A percentile compares a stretch with the other conserved stretches of the same genome.
Evolutionary conservation across 2,888 invertebrate species (phyloP).

Genomic region (Stenotaenia linearis): DNA sequence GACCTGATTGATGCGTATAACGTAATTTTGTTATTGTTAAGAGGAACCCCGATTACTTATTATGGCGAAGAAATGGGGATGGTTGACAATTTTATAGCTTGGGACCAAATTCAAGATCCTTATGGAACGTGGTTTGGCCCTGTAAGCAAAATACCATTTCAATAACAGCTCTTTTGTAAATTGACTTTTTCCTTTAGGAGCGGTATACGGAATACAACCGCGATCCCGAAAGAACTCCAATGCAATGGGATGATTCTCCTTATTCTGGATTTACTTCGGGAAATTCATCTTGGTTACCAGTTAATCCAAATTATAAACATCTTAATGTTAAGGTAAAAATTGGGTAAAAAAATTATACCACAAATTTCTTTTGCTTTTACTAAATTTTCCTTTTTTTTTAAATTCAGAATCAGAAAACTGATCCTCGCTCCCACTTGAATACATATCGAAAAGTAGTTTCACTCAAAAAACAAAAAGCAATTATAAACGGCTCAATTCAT

Average conservation of each 20-base stretch:
- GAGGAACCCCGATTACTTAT: slow-evolving; percentile 79
- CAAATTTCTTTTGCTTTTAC: too few species aligned
- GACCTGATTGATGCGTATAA: slow-evolving; percentile 65
- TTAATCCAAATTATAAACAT: slow-evolving; percentile 56
- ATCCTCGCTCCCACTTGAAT: slow-evolving; percentile 38
- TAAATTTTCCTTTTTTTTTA: background rate
- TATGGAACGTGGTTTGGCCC: slow-evolving; percentile 30
- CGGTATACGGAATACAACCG: background rate
- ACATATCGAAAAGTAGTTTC: slow-evolving; percentile 37
- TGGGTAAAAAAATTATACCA: too few species aligned
- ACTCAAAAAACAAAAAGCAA: slow-evolving; percentile 37
- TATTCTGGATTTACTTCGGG: slow-evolving; percentile 50
- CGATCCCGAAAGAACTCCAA: slow-evolving; percentile 61
- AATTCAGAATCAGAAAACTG: slow-evolving; percentile 34
- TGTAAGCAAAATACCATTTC: too few species aligned
- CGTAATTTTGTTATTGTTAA: slow-evolving; percentile 71
- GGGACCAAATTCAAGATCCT: slow-evolving; percentile 31
- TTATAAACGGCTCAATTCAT: slow-evolving; percentile 36
- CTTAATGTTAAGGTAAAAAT: slow-evolving; percentile 27
- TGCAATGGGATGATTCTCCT: slow-evolving; percentile 63
- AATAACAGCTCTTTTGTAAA: background rate
- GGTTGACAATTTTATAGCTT: slow-evolving; percentile 31
- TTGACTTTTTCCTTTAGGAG: background rate
- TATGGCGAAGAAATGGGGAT: slow-evolving; percentile 79
- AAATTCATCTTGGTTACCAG: slow-evolving; percentile 60